phyloP scores from a whole-genome alignment of 2,888 invertebrate species.

The Aleiodes testaceus region DNA sequence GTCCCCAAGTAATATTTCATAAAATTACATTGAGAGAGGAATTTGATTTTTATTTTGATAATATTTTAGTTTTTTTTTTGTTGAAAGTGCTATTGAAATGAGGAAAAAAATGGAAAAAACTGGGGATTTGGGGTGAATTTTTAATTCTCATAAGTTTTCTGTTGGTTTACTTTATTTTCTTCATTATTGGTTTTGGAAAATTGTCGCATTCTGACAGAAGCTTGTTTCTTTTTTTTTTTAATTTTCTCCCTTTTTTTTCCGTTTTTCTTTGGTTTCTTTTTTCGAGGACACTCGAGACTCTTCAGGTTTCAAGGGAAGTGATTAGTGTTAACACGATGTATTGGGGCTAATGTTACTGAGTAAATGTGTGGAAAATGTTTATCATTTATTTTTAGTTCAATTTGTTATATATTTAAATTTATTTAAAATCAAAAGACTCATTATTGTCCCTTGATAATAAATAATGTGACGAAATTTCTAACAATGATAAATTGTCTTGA shows the following conservation, averaged over 20 bases:
- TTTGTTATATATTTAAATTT: too few relatives aligned
- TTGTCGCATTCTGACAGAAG: slow-evolving; percentile 8
- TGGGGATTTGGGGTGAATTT: slow-evolving; percentile 14
- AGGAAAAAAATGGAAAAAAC: slow-evolving; percentile 21
- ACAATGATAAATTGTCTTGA: too few relatives aligned
- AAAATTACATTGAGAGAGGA: neutral
- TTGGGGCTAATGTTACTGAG: slow-evolving; percentile 22
- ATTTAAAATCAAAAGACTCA: too few relatives aligned
- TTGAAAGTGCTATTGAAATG: neutral
- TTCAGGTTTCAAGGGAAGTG: slow-evolving; percentile 16
- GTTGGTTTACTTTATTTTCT: neutral
- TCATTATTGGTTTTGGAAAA: neutral
- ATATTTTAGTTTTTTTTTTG: slow-evolving; percentile 15
- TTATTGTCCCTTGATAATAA: too few relatives aligned
- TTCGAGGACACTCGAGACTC: slow-evolving; percentile 7
- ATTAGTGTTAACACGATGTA: slow-evolving; percentile 33
- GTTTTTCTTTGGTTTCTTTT: neutral
- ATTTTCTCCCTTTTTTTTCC: neutral
- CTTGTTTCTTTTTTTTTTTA: too few relatives aligned
- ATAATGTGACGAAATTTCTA: too few relatives aligned
- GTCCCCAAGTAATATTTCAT: neutral
- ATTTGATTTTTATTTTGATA: neutral
- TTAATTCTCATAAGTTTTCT: neutral
- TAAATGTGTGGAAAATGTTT: slow-evolving; percentile 18
- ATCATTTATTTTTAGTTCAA: slow-evolving; percentile 20